Base-by-base conservation (phyloP, 2,797 vertebrate species). In the Rhincodon typus region DNA sequence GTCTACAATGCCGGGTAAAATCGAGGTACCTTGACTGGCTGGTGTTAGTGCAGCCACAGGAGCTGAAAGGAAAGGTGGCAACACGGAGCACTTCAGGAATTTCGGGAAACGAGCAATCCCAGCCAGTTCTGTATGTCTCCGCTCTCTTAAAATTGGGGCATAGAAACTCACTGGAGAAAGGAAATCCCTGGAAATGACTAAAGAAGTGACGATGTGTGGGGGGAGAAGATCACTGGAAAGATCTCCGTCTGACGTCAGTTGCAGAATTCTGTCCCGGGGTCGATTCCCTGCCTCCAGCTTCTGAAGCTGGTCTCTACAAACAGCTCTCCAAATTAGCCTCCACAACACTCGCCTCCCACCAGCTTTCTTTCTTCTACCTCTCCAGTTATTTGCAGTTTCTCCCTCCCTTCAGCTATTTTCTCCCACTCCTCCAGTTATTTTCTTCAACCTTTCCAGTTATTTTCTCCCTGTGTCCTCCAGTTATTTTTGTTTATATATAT, bases 161-260 rank as follows among this genome's bases (percentile, higher is more conserved):
- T 23, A 23, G 23, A 93, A 38, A n/a, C 21, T n/a, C 66, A 7
- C n/a, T 12, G 17, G 90, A 66, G 90, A 66, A n/a, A 93, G 90
- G 90, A 69, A 23, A 69, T 93, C 90, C 90, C 90, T 93, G 90
- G 90, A 69, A 42, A 69, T 69, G 90, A 93, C 34, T 93, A 27
- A 67, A 93, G 2, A 38, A 93, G 42, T 66, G 23, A n/a, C 90
- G 7, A 19, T 38, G 90, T 93, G 87, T 57, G 66, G 62, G n/a
- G n/a, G 42, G 72, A 66, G 69, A n/a, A 17, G 13, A 53, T 17
- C 15, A 53, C 94, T 27, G 27, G 70, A 69, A 66, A 69, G 90
- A 23, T 46, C 82, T 84, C 79, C 42, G 82, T 46, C n/a, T 93
- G 90, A 93, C 90, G 90, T 93, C 90, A 93, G n/a, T 69, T 69